Base-by-base conservation (phyloP, 1,140 invertebrate genomes). In the Drosophila watanabei region DNA sequence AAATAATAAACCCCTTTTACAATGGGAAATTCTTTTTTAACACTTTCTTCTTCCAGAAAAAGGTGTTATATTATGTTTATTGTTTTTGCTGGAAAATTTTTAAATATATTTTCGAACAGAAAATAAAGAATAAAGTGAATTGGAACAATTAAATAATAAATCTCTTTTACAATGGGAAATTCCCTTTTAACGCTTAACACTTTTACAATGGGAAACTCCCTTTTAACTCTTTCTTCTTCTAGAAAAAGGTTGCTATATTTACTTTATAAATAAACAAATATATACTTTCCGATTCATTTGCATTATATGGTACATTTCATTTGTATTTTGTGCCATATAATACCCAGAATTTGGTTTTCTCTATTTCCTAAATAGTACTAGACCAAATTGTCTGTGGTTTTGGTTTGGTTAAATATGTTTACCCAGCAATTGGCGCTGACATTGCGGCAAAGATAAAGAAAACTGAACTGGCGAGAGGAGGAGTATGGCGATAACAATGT, bases 401-500 rank as follows among this genome's bases (percentile, higher is more conserved):
- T 51, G 62, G 37, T 64, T 66, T 72, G 54, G 56, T 37, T 20
- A 73, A 73, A 88, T 81, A 51, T 89, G 62, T 88, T 89, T 81
- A 62, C 59, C 66, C 54, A 63, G 60, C 63, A 79, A 89, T 88
- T 90, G 83, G 64, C 60, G 66, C 45, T 80, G 76, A 72, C 77
- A 72, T 60, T 80, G 77, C 68, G 68, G 76, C 68, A 80, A 56
- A 79, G 76, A 80, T 80, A 80, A 80, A 79, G 75, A 56, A 70
- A 69, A 78, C 75, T 61, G 46, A 61, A 78, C 75, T 61, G 62
- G 39, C 52, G 61, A 51, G 30, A 45, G 28, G 24, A 35, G 32
- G 28, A 32, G 35, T 18, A 33, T 30, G 54, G 39, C 46, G 82
- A 87, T 85, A 85, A 85, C 79, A 85, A 87, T 85, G 80, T 85